These are phyloP conservation scores for Nannospalax galili DNA, from an alignment of 2,113 vertebrate species.

Conservation along the genomic window DNA sequence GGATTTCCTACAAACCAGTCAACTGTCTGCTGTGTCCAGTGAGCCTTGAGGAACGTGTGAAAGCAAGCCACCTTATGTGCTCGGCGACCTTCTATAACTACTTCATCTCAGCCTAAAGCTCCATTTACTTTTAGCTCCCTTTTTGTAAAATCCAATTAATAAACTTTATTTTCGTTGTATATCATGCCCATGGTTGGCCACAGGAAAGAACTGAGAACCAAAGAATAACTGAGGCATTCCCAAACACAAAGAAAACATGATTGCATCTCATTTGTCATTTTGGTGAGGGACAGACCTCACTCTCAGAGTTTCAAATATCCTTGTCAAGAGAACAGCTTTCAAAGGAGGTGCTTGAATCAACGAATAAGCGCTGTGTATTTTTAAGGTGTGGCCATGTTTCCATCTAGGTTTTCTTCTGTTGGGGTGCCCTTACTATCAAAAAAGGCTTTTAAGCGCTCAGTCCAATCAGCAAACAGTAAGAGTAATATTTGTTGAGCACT, in stretches of 20 bases:
- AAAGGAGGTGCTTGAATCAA: background rate
- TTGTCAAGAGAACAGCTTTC: constrained; percentile 30
- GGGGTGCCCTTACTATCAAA: background rate
- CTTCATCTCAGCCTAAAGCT: constrained; percentile 67
- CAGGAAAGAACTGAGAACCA: constrained; percentile 75
- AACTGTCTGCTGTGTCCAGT: constrained; percentile 72
- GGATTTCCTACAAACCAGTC: constrained; percentile 77
- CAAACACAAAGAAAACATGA: background rate
- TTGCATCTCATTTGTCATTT: background rate
- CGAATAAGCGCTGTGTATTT: background rate
- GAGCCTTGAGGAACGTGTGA: constrained; percentile 78
- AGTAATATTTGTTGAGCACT: background rate
- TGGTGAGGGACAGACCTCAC: background rate
- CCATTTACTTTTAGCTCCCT: constrained; percentile 72
- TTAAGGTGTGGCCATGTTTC: background rate
- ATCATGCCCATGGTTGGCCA: constrained; percentile 66
- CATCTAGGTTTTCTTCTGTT: background rate
- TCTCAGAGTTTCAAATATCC: background rate
- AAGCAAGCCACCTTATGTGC: constrained; percentile 73
- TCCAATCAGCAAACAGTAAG: background rate
- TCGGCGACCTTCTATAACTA: constrained; percentile 78
- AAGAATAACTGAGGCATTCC: constrained; percentile 53
- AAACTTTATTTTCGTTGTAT: constrained; percentile 78
- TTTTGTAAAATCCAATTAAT: constrained; percentile 81
- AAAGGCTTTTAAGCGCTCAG: background rate